Evolutionary conservation across 2,113 vertebrate species (phyloP).

Genomic region (Scophthalmus maximus): DNA sequence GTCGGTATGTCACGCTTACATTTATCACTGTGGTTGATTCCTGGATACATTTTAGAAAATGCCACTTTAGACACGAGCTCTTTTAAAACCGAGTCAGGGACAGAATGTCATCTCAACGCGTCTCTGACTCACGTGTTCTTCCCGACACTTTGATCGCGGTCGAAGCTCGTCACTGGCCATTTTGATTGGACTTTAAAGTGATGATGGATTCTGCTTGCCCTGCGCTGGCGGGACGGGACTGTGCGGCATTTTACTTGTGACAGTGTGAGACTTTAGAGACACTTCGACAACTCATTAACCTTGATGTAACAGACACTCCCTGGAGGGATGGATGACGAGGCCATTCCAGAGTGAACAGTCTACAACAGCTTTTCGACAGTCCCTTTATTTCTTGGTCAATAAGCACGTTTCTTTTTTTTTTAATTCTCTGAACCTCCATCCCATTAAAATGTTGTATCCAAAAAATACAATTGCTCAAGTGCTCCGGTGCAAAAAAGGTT

Average conservation of each 20-base stretch:
- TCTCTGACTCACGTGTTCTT: neutral
- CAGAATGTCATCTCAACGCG: neutral
- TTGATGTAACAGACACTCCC: conserved; percentile 14
- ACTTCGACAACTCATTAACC: conserved; percentile 41
- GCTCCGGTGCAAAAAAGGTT: neutral
- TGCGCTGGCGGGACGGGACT: neutral
- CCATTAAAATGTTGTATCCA: neutral
- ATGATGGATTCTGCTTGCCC: neutral
- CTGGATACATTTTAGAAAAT: neutral
- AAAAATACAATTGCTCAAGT: neutral
- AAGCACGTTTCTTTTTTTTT: neutral
- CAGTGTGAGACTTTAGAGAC: conserved; percentile 13
- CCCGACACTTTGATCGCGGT: neutral
- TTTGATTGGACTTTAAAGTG: neutral
- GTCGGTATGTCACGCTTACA: neutral
- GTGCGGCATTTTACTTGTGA: neutral
- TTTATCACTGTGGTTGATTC: neutral
- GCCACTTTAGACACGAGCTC: neutral
- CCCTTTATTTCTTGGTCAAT: conserved; percentile 1
- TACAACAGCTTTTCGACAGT: conserved; percentile 7
- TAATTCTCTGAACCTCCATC: neutral
- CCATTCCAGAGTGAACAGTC: conserved; percentile 24
- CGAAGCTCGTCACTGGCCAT: neutral
- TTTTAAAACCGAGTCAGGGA: neutral
- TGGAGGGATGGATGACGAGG: neutral